phyloP scores from a whole-genome alignment of 1,140 invertebrate species.

The Camponotus pennsylvanicus region DNA sequence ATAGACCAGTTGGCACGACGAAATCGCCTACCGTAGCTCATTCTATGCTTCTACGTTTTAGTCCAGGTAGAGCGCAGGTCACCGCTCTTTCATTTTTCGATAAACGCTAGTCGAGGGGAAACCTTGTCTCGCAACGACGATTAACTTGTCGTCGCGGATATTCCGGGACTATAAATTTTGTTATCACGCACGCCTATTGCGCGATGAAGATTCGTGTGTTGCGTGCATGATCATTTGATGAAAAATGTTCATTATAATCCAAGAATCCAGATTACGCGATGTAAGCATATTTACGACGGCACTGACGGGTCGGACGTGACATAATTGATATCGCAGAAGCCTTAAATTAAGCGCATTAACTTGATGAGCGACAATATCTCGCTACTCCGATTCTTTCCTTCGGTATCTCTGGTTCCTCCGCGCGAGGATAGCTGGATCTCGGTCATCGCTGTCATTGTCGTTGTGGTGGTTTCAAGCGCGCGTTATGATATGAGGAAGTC shows the following conservation, averaged over 20 bases:
- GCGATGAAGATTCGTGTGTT: background rate
- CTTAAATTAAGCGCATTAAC: conserved; percentile 69
- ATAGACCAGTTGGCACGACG: conserved; percentile 72
- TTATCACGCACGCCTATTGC: background rate
- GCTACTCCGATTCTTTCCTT: background rate
- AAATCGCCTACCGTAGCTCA: conserved; percentile 58
- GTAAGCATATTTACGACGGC: conserved; percentile 1
- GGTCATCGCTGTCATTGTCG: too few relatives aligned
- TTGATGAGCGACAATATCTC: background rate
- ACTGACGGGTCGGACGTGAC: background rate
- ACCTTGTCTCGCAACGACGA: background rate
- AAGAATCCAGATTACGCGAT: background rate
- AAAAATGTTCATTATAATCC: background rate
- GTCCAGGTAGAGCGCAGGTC: conserved; percentile 20
- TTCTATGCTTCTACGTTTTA: conserved; percentile 4
- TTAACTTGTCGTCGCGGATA: conserved; percentile 39
- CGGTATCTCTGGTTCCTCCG: background rate
- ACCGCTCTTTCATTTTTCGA: conserved; percentile 26
- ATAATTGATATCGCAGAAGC: conserved; percentile 35
- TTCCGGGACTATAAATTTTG: conserved; percentile 42
- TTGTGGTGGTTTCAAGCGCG: background rate
- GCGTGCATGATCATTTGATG: conserved; percentile 7
- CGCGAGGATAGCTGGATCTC: too few relatives aligned
- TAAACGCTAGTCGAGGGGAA: background rate
- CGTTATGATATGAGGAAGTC: conserved; percentile 7